Evolutionary conservation across 2,888 invertebrate genomes (phyloP).

Genomic region (Acanthosepion lycidas): DNA sequence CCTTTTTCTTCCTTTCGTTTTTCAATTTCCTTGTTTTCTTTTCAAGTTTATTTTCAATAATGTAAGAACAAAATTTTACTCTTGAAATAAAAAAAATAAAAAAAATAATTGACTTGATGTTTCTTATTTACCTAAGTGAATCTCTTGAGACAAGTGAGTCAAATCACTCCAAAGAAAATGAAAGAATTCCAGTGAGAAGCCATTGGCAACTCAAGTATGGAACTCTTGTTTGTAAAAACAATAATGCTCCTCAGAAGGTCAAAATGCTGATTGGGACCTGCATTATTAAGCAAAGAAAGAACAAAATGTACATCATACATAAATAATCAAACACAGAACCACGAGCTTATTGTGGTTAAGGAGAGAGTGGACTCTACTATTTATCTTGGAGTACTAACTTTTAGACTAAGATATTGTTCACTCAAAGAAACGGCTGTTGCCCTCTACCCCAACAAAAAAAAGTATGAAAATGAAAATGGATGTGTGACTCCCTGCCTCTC

Average conservation of each 20-base stretch:
- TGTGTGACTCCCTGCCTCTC: constrained; percentile 7
- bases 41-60: not conserved
- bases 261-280: constrained; percentile 11
- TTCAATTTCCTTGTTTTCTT: not conserved
- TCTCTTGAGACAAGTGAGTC: not conserved
- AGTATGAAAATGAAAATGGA: not conserved
- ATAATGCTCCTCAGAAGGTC: constrained; percentile 33
- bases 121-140: not conserved
- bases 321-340: not conserved
- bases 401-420: not conserved
- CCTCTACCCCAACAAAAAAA: not conserved
- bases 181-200: not conserved
- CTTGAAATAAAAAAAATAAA: not conserved
- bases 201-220: not conserved
- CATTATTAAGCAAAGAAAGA: not conserved
- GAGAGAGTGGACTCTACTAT: not conserved
- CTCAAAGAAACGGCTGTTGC: not conserved
- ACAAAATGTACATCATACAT: not conserved
- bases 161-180: not conserved
- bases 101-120: not conserved
- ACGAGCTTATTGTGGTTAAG: not conserved
- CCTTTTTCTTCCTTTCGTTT: not conserved
- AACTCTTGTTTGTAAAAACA: constrained; percentile 20
- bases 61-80: not conserved
- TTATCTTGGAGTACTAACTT: not conserved